Conservation (phyloP, 2,888 invertebrate genomes). For the Ischnura elegans region DNA sequence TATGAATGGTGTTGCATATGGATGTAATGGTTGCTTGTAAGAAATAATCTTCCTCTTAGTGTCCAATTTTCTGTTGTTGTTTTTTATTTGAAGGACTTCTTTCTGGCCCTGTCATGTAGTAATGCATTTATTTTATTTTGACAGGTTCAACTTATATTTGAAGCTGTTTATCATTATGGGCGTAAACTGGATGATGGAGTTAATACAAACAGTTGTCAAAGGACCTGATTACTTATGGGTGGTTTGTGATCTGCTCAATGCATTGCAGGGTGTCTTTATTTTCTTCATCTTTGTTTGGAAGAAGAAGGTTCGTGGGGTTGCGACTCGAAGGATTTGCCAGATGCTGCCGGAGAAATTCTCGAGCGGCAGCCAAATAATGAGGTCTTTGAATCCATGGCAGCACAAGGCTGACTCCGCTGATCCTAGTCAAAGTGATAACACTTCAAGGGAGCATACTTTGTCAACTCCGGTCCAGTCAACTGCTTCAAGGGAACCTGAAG, state of each 20-base stretch:
- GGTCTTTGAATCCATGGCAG: background rate
- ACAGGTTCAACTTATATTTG: slow-evolving; percentile 88
- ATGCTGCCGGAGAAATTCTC: background rate
- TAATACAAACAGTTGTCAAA: slow-evolving; percentile 85
- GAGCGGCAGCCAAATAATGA: background rate
- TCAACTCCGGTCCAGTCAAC: background rate
- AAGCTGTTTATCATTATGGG: slow-evolving; percentile 93
- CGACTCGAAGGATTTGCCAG: slow-evolving; percentile 80
- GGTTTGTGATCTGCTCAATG: slow-evolving; percentile 84
- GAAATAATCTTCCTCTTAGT: too few relatives aligned
- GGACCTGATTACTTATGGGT: slow-evolving; percentile 80
- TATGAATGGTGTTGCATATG: too few relatives aligned
- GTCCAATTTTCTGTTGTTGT: too few relatives aligned
- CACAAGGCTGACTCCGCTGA: background rate
- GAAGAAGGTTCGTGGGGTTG: slow-evolving; percentile 82
- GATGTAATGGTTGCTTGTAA: too few relatives aligned
- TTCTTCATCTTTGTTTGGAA: slow-evolving; percentile 89
- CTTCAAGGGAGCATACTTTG: background rate
- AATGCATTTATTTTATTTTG: slow-evolving; percentile 60
- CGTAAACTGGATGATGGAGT: slow-evolving; percentile 89
- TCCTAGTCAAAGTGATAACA: background rate
- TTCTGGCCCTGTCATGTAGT: background rate
- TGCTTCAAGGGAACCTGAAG: background rate
- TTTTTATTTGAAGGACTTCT: too few relatives aligned
- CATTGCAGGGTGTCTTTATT: slow-evolving; percentile 85